These are phyloP conservation scores for Heliocidaris tuberculata DNA, from an alignment of 35 echinoderm and acorn worm genomes.

Conservation along the genomic window DNA sequence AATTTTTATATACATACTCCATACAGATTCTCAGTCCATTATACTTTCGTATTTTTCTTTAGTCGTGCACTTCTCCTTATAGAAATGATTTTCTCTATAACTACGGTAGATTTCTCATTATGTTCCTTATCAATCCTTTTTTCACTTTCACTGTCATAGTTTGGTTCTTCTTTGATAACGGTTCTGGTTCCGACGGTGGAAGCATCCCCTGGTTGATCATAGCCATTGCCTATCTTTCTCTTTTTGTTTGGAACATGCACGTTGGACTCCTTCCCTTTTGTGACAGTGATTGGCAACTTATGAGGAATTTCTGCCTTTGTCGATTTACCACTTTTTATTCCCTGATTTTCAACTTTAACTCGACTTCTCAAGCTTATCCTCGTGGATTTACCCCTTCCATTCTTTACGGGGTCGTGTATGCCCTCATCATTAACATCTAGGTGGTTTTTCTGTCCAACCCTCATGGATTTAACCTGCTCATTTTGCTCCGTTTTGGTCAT, in stretches of 20 bases:
- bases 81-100: too few relatives aligned
- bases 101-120: too few relatives aligned
- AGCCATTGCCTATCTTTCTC: too few relatives aligned
- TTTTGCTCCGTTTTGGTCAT: neutral
- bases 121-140: too few relatives aligned
- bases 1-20: too few relatives aligned
- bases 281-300: neutral
- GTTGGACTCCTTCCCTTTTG: too few relatives aligned
- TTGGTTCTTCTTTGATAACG: too few relatives aligned
- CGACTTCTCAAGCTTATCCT: neutral
- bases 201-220: too few relatives aligned
- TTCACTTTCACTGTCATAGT: too few relatives aligned
- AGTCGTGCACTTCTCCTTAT: neutral
- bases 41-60: neutral
- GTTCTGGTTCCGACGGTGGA: too few relatives aligned
- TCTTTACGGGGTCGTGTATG: too few relatives aligned
- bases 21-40: neutral
- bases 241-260: too few relatives aligned
- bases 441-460: neutral
- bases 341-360: slow-evolving; percentile 1
- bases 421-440: neutral
- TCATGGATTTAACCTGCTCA: neutral
- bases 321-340: neutral
- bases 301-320: neutral
- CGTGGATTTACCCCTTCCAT: neutral